Evolutionary conservation across 2,888 invertebrate genomes (phyloP).

Genomic region (Tetragnatha montana): DNA sequence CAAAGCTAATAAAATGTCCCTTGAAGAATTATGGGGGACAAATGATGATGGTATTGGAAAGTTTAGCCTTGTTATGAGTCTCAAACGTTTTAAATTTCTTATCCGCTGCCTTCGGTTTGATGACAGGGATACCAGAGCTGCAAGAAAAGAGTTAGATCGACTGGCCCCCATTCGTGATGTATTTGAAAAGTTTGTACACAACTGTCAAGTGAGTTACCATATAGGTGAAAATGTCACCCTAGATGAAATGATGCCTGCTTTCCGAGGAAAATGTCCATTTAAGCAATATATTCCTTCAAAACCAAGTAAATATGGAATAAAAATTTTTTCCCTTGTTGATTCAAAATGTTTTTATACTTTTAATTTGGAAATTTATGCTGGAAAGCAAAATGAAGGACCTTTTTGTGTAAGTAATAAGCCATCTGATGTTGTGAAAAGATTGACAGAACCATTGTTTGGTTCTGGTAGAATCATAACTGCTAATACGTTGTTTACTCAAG

Average conservation of each 20-base stretch:
- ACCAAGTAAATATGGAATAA: neutral
- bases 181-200: neutral
- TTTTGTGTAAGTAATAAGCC: neutral
- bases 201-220: neutral
- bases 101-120: neutral
- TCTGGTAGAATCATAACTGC: neutral
- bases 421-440: neutral
- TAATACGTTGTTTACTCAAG: neutral
- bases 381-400: neutral
- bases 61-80: neutral
- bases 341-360: neutral
- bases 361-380: neutral
- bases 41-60: neutral
- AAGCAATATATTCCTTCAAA: neutral
- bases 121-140: neutral
- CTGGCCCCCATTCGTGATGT: neutral
- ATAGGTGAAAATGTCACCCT: neutral
- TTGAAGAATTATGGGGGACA: neutral
- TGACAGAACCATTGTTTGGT: neutral
- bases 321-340: neutral
- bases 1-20: neutral
- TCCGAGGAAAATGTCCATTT: neutral
- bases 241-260: neutral
- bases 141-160: neutral
- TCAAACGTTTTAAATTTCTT: neutral